Evolutionary conservation across 2,888 invertebrate genomes (phyloP).

Genomic region (Parnassius apollo): DNA sequence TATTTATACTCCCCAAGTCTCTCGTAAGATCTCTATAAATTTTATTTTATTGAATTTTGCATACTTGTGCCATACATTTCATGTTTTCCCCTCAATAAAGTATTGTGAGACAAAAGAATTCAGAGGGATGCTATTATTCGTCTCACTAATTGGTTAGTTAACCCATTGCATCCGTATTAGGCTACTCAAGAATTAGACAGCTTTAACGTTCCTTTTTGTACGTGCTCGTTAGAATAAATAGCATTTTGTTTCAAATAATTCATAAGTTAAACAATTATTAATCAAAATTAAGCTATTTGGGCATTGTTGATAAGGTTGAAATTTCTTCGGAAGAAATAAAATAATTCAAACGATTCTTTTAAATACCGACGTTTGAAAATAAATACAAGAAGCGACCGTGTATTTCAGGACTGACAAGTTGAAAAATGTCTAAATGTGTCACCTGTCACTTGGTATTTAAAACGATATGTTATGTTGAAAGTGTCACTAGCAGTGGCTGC

Average conservation of each 20-base stretch:
- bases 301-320: conserved; percentile 40
- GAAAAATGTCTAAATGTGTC: conserved; percentile 81
- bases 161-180: conserved; percentile 58
- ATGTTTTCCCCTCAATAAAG: conserved; percentile 13
- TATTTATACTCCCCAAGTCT: conserved; percentile 60
- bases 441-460: conserved; percentile 80
- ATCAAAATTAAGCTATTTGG: conserved; percentile 7
- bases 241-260: conserved; percentile 46
- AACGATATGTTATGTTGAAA: conserved; percentile 78
- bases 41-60: conserved; percentile 51
- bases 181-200: conserved; percentile 51
- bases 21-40: conserved; percentile 62
- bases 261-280: conserved; percentile 19
- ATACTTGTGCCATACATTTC: conserved; percentile 27
- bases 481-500: conserved; percentile 54
- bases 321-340: conserved; percentile 32
- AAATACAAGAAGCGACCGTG: conserved; percentile 60
- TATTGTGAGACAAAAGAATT: conserved; percentile 24
- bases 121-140: conserved; percentile 28
- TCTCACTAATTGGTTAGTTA: conserved; percentile 49
- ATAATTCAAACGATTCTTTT: conserved; percentile 40
- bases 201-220: conserved; percentile 56
- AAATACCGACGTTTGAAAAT: conserved; percentile 54
- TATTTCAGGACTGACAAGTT: conserved; percentile 79
- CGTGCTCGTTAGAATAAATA: conserved; percentile 58